Evolutionary conservation across 2,797 vertebrate genomes (phyloP).

Genomic region (Bovichtus variegatus): DNA sequence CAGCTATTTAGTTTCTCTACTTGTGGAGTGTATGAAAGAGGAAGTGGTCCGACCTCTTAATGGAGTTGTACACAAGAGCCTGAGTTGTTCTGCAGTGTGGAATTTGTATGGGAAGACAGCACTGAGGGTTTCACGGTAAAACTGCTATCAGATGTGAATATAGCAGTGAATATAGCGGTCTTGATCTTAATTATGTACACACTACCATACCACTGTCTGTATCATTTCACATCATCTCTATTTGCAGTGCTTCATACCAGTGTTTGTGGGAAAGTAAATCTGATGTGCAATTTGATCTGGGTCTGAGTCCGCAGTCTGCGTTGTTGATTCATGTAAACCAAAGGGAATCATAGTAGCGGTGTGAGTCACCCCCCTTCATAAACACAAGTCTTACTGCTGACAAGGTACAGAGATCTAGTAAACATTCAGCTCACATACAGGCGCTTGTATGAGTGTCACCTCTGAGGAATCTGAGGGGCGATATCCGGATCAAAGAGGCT

Average conservation of each 20-base stretch:
- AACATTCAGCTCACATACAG: constrained; percentile 73
- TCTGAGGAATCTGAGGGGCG: constrained; percentile 75
- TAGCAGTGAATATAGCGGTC: no score
- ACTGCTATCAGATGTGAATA: constrained; percentile 45
- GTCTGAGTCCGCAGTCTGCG: constrained; percentile 59
- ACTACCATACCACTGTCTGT: constrained; percentile 34
- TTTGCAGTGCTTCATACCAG: constrained; percentile 52
- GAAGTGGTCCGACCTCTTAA: constrained; percentile 77
- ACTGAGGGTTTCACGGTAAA: constrained; percentile 24
- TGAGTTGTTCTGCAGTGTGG: constrained; percentile 57
- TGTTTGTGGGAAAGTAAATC: constrained; percentile 71
- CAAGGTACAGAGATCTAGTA: constrained; percentile 65
- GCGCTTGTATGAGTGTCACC: constrained; percentile 70
- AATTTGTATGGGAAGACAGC: constrained; percentile 51
- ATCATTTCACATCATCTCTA: constrained; percentile 56
- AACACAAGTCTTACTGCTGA: constrained; percentile 69
- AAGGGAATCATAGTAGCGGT: constrained; percentile 59
- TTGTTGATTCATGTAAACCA: constrained; percentile 77
- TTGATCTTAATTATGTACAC: constrained; percentile 67
- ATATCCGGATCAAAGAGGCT: constrained; percentile 80
- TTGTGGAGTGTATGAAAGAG: constrained; percentile 76
- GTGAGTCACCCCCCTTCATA: constrained; percentile 67
- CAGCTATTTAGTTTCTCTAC: constrained; percentile 79
- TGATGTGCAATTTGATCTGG: constrained; percentile 76
- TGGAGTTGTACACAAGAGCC: constrained; percentile 66